Evolutionary conservation across 2,113 vertebrate species (phyloP), one percentile per base, ranked within the genome.

Genomic region (Heloderma charlesbogerti): DNA sequence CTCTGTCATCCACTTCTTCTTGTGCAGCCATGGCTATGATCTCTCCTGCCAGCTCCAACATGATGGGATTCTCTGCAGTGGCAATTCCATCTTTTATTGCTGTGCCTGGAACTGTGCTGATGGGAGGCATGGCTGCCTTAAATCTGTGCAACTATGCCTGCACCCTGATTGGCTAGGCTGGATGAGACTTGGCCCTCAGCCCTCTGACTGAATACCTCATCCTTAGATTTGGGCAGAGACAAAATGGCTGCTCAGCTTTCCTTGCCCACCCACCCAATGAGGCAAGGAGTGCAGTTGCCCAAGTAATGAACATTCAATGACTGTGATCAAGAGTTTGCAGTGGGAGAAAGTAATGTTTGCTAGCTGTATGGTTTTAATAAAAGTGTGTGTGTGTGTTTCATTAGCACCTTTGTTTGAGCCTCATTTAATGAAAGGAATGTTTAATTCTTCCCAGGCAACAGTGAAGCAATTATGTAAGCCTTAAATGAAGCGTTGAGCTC

Each of bases 391-490:
- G 27, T 20, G 18, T n/a, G 51, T 86, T 83, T 34, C 31, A n/a
- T 20, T 51, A 72, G 84, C 18, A 48, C 43, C 16, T 45, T 79
- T 6, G 29, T 34, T 48, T 81, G 15, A 51, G 0, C 4, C 40
- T 57, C 29, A 43, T 9, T n/a, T 0, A 80, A 72, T 86, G 66
- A 71, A 34, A 8, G 71, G 3, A n/a, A 81, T 89, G 90, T 88
- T 92, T 89, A 29, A 78, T 27, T 93, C 25, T 81, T 89, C 34
- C 67, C 80, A 66, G 91, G 67, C 31, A 89, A 22, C 12, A 92
- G n/a, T 22, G 34, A 66, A 94, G 85, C 91, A 82, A 88, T 93
- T 83, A 60, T 13, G 67, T 43, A 84, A 40, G 51, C 54, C 0
- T 0, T 67, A 85, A 94, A 94, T 91, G 22, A 83, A 85, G 84